These are phyloP conservation scores for Piprites chloris DNA, from an alignment of 2,113 vertebrate genomes.

Conservation along the genomic window DNA sequence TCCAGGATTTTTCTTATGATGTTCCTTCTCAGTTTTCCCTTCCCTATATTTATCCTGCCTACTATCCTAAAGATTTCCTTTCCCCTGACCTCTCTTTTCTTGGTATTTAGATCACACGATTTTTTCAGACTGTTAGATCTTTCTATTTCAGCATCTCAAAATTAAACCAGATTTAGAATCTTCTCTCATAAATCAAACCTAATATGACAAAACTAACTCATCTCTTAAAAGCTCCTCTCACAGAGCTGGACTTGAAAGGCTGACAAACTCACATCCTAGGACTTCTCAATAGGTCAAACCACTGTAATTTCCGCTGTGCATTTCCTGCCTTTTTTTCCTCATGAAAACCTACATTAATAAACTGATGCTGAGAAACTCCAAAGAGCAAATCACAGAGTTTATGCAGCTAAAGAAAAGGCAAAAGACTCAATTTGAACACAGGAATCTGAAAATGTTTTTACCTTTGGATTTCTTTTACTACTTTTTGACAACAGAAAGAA, in stretches of 20 bases:
- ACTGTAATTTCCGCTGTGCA: neutral
- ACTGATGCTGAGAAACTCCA: neutral
- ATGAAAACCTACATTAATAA: neutral
- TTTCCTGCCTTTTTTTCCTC: neutral
- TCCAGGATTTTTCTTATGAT: neutral
- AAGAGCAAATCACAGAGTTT: neutral
- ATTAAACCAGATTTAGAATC: neutral
- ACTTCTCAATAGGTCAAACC: neutral
- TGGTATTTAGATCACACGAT: neutral
- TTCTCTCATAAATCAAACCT: neutral
- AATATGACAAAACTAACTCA: neutral
- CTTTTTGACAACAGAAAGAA: neutral
- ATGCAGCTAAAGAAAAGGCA: neutral
- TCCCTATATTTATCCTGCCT: neutral
- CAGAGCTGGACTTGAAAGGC: neutral
- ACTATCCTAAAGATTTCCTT: neutral
- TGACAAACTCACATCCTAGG: neutral
- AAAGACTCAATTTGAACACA: neutral
- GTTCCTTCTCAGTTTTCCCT: neutral
- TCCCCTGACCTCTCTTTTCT: neutral
- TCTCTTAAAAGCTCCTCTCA: neutral
- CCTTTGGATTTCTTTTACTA: neutral
- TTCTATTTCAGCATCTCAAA: neutral
- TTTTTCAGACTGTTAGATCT: neutral
- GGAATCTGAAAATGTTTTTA: neutral